Base-by-base conservation (phyloP, 2,797 vertebrate species). In the Pagetopsis macropterus region DNA sequence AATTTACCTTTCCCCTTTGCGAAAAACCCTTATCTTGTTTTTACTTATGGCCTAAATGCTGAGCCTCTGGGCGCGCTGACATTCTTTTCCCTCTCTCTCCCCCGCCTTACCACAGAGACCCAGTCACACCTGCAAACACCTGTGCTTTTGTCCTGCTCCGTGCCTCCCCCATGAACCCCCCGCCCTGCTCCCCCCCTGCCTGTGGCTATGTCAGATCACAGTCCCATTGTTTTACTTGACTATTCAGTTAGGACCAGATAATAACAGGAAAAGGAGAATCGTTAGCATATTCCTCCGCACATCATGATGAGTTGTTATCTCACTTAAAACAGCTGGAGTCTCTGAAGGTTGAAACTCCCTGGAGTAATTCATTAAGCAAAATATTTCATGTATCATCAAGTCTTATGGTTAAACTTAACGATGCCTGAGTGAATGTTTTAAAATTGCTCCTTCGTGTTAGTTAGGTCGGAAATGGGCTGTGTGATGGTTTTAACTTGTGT, bases 121-220 rank as follows among this genome's bases (percentile, higher is more conserved):
- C 78, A 17, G 80, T 87, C 88, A 90, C 90, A 94, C 92, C 93
- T 94, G 92, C 82, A 90, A 77, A 94, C 93, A 95, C 94, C 94
- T 95, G 93, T 90, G 88, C 88, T 84, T 93, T 94, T 95, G 93
- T 95, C 84, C 86, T 78, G 41, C 63, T 37, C 94, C 82, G 84
- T 78, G 45, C 64, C 50, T 56, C 56, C 67, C 66, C 69, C 66
- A 45, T 70, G 57, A 60, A 45, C 62, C 64, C 43, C 52, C 21
- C 67, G 8, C 55, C 62, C 50, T 23, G n/a, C 87, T 67, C 65
- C 55, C 68, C 75, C 49, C 21, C 5, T 78, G 87, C 83, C 88
- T 88, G 69, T 84, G 90, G 89, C 91, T 89, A 74, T 68, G 70
- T 79, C 74, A 65, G 75, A 83, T 72, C 79, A 78, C 65, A 55